Conservation (phyloP, 2,888 invertebrate genomes). For the Monoplex corrugatus region DNA sequence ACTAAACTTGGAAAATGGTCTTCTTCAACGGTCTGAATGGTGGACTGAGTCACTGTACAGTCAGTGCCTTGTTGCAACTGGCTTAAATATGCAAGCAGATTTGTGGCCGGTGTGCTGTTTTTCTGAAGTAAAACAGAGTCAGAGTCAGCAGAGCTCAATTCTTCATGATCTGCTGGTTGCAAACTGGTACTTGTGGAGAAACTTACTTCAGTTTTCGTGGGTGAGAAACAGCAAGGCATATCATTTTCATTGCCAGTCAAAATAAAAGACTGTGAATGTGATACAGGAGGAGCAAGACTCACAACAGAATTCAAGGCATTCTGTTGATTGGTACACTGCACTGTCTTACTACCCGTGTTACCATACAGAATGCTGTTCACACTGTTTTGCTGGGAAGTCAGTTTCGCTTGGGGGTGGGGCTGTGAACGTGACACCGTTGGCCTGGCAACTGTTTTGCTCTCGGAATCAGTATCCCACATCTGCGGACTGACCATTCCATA, state of each 20-base stretch:
- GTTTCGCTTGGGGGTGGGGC: slow-evolving; percentile 3
- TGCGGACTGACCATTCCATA: neutral
- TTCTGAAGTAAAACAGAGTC: neutral
- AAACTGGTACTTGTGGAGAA: neutral
- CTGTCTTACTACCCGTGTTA: neutral
- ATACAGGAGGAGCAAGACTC: neutral
- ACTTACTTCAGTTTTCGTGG: neutral
- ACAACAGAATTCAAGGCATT: neutral
- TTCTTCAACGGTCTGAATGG: neutral
- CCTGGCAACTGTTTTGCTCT: too few relatives aligned
- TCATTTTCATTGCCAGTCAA: neutral
- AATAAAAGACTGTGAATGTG: neutral
- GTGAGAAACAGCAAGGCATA: neutral
- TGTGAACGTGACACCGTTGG: slow-evolving; percentile 1
- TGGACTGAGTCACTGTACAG: neutral
- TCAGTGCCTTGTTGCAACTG: slow-evolving; percentile 24
- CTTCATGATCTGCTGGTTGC: neutral
- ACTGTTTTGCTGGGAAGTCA: neutral
- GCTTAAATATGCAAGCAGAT: slow-evolving; percentile 15
- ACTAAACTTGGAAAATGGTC: neutral
- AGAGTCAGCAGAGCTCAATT: neutral
- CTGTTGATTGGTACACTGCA: neutral
- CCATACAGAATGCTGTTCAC: neutral
- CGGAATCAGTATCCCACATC: neutral
- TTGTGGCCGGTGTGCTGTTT: slow-evolving; percentile 37